Conservation (phyloP, 64 coral and sea anemone species). For the Pocillopora verrucosa region DNA sequence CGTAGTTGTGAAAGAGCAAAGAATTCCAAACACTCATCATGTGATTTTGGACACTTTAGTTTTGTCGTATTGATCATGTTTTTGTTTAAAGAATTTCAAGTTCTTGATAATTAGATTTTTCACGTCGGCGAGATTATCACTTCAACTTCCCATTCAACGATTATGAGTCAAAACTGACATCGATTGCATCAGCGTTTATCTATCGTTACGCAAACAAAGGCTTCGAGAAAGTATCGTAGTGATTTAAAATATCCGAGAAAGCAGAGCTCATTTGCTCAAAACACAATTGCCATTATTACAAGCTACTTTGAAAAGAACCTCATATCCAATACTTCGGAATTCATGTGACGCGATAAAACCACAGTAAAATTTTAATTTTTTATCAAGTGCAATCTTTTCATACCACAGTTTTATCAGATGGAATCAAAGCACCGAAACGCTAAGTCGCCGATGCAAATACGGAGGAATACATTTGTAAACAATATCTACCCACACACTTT, state of each 20-base stretch:
- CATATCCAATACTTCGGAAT: too few relatives aligned
- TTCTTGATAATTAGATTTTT: background rate
- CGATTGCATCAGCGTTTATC: too few relatives aligned
- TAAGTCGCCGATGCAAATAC: background rate
- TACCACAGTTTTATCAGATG: too few relatives aligned
- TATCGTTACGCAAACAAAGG: too few relatives aligned
- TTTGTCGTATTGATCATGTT: background rate
- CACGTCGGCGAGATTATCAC: background rate
- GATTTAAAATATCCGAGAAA: too few relatives aligned
- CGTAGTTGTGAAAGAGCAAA: constrained; percentile 23
- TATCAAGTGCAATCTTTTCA: too few relatives aligned
- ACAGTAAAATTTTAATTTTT: too few relatives aligned
- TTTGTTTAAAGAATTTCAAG: background rate
- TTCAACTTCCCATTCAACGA: background rate
- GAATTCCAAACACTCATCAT: constrained; percentile 16
- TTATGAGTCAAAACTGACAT: background rate
- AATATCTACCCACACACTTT: background rate
- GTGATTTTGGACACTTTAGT: background rate
- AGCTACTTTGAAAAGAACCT: too few relatives aligned
- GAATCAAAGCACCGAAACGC: background rate
- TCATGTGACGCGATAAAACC: too few relatives aligned
- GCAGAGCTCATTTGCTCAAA: too few relatives aligned
- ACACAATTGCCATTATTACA: too few relatives aligned
- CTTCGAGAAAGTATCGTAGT: too few relatives aligned
- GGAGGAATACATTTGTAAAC: background rate